phyloP scores from a whole-genome alignment of 2,888 invertebrate genomes.

The Oxyscelio sp. region DNA sequence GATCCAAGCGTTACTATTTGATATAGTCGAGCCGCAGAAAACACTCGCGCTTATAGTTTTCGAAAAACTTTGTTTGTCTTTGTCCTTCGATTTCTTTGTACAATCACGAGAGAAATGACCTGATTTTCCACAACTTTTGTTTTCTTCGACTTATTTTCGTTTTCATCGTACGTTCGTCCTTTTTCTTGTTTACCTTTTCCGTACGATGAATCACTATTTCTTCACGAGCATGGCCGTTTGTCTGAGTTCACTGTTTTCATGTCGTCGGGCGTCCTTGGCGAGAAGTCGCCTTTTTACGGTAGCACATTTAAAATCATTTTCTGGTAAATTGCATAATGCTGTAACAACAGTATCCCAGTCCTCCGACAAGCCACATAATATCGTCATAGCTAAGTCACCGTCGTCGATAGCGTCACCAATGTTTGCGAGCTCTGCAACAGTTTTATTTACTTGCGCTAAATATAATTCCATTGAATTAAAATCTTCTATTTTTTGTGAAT shows the following conservation, averaged over 20 bases:
- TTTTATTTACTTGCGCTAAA: too few species aligned
- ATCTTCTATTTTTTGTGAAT: too few species aligned
- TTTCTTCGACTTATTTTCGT: slow-evolving; percentile 10
- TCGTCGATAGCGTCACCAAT: too few species aligned
- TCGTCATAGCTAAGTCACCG: too few species aligned
- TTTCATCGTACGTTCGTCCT: slow-evolving; percentile 5
- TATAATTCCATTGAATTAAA: too few species aligned
- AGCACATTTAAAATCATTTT: slow-evolving; percentile 29
- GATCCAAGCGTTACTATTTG: slow-evolving; percentile 17
- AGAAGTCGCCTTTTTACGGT: slow-evolving; percentile 37
- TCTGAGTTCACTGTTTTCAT: slow-evolving; percentile 9
- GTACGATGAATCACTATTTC: neutral
- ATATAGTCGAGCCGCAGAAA: neutral
- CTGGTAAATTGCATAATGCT: slow-evolving; percentile 40
- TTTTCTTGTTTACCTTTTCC: slow-evolving; percentile 4
- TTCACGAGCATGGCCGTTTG: neutral
- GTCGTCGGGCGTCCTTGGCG: slow-evolving; percentile 51
- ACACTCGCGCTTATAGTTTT: neutral
- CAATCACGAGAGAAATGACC: slow-evolving; percentile 19
- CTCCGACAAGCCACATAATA: too few species aligned
- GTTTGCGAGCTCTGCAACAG: too few species aligned
- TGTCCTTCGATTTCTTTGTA: slow-evolving; percentile 2
- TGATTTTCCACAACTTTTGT: slow-evolving; percentile 4
- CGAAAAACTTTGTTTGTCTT: neutral
- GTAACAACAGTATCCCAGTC: slow-evolving; percentile 44